Evolutionary conservation across 2,113 vertebrate genomes (phyloP).

Genomic region (Scartelaos histophorus): DNA sequence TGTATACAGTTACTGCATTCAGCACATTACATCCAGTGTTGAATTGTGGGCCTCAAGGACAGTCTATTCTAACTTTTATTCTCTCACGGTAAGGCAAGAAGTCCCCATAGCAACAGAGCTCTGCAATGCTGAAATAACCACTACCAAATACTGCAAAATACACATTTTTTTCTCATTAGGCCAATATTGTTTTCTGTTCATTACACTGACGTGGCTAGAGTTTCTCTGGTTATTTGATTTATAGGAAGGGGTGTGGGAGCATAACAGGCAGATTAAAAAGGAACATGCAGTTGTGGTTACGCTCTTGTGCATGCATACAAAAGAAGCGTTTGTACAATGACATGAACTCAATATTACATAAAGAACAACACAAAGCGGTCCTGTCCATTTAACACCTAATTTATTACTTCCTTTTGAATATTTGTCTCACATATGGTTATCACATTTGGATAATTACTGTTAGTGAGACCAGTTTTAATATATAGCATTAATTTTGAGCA

Average conservation of each 20-base stretch:
- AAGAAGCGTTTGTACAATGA: conserved; percentile 7
- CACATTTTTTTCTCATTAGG: background rate
- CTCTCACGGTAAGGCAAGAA: conserved; percentile 30
- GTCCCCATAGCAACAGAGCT: conserved; percentile 70
- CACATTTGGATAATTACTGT: background rate
- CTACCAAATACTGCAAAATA: conserved; percentile 27
- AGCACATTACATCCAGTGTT: conserved; percentile 37
- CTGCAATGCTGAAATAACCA: conserved; percentile 47
- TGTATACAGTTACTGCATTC: conserved; percentile 33
- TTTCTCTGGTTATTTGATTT: background rate
- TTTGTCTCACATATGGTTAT: background rate
- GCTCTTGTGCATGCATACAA: background rate
- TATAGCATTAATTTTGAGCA: background rate
- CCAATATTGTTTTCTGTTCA: background rate
- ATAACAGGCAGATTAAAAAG: conserved; percentile 1
- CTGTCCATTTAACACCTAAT: conserved; percentile 1
- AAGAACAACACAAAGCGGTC: background rate
- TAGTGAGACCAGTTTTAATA: conserved; percentile 1
- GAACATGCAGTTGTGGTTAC: background rate
- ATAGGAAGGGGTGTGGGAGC: background rate
- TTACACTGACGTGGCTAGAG: background rate
- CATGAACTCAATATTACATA: background rate
- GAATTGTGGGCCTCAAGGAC: conserved; percentile 64
- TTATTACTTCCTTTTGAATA: background rate
- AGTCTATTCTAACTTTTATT: conserved; percentile 54